Conservation (phyloP, 2,888 invertebrate species). For the Druceiella hillmani region DNA sequence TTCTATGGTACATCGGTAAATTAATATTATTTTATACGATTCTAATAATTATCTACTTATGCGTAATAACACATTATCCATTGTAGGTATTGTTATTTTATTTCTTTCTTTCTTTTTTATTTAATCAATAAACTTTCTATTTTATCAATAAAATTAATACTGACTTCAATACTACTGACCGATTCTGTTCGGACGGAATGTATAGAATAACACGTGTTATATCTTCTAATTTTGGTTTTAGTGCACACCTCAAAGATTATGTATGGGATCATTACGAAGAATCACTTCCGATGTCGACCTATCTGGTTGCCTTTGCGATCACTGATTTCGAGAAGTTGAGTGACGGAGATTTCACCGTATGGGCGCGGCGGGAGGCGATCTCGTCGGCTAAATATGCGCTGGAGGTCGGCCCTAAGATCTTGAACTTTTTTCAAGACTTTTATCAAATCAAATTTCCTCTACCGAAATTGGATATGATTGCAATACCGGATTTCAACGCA, state of each 20-base stretch:
- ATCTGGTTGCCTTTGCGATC: slow-evolving; percentile 79
- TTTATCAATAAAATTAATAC: too few species aligned
- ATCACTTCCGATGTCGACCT: slow-evolving; percentile 85
- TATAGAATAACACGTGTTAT: too few species aligned
- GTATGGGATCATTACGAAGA: slow-evolving; percentile 73
- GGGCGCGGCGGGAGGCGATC: slow-evolving; percentile 65
- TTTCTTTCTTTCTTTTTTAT: too few species aligned
- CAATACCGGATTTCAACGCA: slow-evolving; percentile 82
- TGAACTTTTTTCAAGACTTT: slow-evolving; percentile 65
- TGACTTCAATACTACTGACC: too few species aligned
- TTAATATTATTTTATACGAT: too few species aligned
- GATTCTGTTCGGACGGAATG: too few species aligned
- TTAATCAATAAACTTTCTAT: too few species aligned
- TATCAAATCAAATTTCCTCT: slow-evolving; percentile 74
- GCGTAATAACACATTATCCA: too few species aligned
- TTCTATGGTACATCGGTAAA: too few species aligned
- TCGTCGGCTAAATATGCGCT: slow-evolving; percentile 70
- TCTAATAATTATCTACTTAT: too few species aligned
- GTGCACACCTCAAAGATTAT: slow-evolving; percentile 55
- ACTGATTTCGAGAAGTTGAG: slow-evolving; percentile 64
- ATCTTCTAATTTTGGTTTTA: slow-evolving; percentile 28
- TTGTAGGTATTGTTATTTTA: too few species aligned
- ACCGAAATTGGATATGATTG: slow-evolving; percentile 88
- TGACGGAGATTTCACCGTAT: slow-evolving; percentile 59
- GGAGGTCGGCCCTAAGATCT: slow-evolving; percentile 67